Evolutionary conservation across 2,113 vertebrate genomes (phyloP).

Genomic region (Ammodytes dubius): DNA sequence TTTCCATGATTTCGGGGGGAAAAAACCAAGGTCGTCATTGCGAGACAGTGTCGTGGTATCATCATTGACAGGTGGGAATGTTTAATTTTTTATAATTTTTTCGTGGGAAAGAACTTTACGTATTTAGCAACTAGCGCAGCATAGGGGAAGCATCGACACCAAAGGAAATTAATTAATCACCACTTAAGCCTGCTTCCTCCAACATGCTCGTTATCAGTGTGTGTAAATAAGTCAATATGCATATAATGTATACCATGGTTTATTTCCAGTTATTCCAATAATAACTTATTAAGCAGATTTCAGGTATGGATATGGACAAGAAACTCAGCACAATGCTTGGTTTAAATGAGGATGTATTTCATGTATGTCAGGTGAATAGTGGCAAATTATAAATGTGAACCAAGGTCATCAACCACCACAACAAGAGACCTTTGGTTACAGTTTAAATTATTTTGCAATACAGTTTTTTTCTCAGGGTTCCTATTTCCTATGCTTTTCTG

Average conservation of each 20-base stretch:
- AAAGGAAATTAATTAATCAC: slow-evolving; percentile 66
- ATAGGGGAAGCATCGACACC: slow-evolving; percentile 38
- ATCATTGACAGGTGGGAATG: slow-evolving; percentile 30
- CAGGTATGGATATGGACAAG: background rate
- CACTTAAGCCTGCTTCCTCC: slow-evolving; percentile 50
- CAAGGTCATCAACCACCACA: background rate
- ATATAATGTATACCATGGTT: background rate
- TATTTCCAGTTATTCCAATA: slow-evolving; percentile 15
- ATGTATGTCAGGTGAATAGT: background rate
- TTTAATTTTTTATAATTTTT: background rate
- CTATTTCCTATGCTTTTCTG: background rate
- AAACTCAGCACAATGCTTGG: background rate
- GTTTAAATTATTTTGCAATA: background rate
- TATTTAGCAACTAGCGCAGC: slow-evolving; percentile 47
- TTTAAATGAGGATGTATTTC: background rate
- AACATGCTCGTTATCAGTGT: slow-evolving; percentile 43
- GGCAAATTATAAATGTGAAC: background rate
- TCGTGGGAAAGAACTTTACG: slow-evolving; percentile 1
- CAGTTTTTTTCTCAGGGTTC: background rate
- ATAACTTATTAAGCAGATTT: slow-evolving; percentile 13
- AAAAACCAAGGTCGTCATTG: slow-evolving; percentile 50
- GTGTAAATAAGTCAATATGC: slow-evolving; percentile 56
- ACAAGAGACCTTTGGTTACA: background rate
- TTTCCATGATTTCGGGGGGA: slow-evolving; percentile 40
- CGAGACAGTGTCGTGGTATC: slow-evolving; percentile 25